These are phyloP conservation scores for Noctua pronuba DNA, from an alignment of 2,888 invertebrate species.

Conservation along the genomic window DNA sequence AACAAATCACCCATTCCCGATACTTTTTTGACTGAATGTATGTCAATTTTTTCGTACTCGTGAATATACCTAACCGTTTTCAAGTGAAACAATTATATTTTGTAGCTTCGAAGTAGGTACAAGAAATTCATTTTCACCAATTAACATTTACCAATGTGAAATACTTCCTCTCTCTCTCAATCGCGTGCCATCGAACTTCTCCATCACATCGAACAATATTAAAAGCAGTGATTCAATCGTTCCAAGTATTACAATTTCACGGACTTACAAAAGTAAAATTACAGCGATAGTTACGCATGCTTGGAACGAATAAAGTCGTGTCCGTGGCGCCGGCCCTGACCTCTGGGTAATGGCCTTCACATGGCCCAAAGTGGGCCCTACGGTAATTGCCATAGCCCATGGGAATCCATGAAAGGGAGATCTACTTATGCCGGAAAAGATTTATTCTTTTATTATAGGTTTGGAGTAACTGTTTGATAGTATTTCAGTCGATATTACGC, in stretches of 20 bases:
- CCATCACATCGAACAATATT: not conserved
- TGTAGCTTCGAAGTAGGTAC: not conserved
- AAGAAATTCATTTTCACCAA: not conserved
- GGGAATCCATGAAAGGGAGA: conserved; percentile 35
- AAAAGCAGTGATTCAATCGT: conserved; percentile 18
- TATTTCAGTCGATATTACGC: not conserved
- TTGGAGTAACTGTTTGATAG: not conserved
- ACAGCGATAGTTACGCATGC: conserved; percentile 57
- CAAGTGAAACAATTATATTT: no score
- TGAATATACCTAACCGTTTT: not conserved
- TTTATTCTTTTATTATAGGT: not conserved
- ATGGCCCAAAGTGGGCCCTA: conserved; percentile 46
- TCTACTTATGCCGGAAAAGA: conserved; percentile 10
- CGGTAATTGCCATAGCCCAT: conserved; percentile 38
- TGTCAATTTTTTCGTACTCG: not conserved
- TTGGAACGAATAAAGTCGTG: conserved; percentile 49
- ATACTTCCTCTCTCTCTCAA: not conserved
- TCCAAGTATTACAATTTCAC: conserved; percentile 34
- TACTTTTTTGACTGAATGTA: no score
- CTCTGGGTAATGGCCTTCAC: conserved; percentile 58
- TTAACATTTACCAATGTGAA: no score
- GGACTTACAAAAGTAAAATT: conserved; percentile 33
- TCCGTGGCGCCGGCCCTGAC: conserved; percentile 66
- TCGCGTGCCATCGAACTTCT: not conserved
- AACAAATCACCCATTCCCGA: no score